Evolutionary conservation across 2,888 invertebrate species (phyloP).

Genomic region (Epistrophe grossulariae): DNA sequence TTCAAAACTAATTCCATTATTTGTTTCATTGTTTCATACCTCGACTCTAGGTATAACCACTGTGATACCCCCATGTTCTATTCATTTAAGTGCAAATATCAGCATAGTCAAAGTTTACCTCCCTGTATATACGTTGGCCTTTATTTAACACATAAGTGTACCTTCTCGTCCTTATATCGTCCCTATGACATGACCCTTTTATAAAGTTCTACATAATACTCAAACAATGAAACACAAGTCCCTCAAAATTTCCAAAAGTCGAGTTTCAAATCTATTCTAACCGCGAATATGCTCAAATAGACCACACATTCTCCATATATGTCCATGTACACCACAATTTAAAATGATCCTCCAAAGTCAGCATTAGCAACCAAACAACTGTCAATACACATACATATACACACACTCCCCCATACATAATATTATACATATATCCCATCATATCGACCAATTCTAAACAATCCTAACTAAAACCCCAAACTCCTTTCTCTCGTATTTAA

Average conservation of each 20-base stretch:
- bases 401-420: not conserved
- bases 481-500: conserved; percentile 65
- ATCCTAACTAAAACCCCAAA: conserved; percentile 15
- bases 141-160: conserved; percentile 27
- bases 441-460: conserved; percentile 20
- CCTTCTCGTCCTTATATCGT: conserved; percentile 8
- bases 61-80: conserved; percentile 27
- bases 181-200: conserved; percentile 53
- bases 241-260: conserved; percentile 51
- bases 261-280: conserved; percentile 64
- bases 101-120: conserved; percentile 58
- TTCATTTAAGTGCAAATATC: conserved; percentile 17
- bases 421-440: too few relatives aligned
- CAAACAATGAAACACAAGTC: conserved; percentile 49
- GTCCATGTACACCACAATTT: conserved; percentile 29
- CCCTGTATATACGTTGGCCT: conserved; percentile 18
- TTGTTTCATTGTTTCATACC: not conserved
- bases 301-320: conserved; percentile 38
- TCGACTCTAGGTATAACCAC: not conserved
- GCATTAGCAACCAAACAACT: conserved; percentile 50
- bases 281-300: conserved; percentile 70
- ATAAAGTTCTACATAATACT: conserved; percentile 40
- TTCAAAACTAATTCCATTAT: not conserved
- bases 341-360: conserved; percentile 64
- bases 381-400: conserved; percentile 19